phyloP scores from a whole-genome alignment of 2,113 vertebrate genomes.

The Solea senegalensis region DNA sequence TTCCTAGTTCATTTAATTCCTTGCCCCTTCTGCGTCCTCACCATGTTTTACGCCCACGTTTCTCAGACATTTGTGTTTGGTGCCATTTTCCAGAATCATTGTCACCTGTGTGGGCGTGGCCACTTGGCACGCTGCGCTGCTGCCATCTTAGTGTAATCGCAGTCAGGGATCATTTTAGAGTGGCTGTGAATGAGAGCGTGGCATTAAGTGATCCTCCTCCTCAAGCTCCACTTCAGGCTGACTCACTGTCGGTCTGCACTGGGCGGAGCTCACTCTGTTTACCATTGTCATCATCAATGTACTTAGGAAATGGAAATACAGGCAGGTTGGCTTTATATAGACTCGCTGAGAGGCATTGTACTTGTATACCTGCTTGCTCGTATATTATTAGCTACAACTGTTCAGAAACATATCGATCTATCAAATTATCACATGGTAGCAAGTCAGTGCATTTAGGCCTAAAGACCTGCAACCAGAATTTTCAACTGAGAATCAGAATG shows the following conservation, averaged over 20 bases:
- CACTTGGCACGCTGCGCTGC: slow-evolving; percentile 4
- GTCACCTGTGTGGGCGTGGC: slow-evolving; percentile 11
- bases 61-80: not conserved
- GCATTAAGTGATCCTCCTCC: slow-evolving; percentile 60
- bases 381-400: no score
- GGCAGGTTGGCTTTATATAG: not conserved
- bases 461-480: no score
- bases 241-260: not conserved
- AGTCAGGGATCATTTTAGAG: slow-evolving; percentile 52
- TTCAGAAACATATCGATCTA: no score
- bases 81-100: slow-evolving; percentile 3
- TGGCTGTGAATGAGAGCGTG: slow-evolving; percentile 37
- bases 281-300: not conserved
- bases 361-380: not conserved
- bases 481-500: not conserved
- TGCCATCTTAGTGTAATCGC: slow-evolving; percentile 40
- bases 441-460: no score
- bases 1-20: not conserved
- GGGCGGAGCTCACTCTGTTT: slow-evolving; percentile 17
- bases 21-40: no score
- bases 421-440: no score
- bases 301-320: slow-evolving; percentile 12
- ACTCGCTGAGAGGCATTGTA: not conserved
- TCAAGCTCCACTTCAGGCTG: slow-evolving; percentile 1
- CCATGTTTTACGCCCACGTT: not conserved